A percentile compares a stretch with the other conserved stretches of the same genome.
phyloP scores from a whole-genome alignment of 2,113 vertebrate species.

The Malurus melanocephalus region DNA sequence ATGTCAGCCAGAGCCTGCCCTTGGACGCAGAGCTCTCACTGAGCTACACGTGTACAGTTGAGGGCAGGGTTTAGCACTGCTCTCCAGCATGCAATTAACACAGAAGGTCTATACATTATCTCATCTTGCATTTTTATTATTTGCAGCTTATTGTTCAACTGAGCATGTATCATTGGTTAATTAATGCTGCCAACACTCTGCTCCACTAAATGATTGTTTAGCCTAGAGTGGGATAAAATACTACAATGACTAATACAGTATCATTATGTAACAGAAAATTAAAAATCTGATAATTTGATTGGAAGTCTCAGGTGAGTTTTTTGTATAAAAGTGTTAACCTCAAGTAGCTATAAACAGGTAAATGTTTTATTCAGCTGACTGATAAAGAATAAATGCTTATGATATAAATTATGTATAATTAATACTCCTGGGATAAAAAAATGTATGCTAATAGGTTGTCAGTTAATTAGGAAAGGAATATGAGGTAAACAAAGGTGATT shows the following conservation, averaged over 20 bases:
- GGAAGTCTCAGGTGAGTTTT: slow-evolving; percentile 80
- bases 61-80: not conserved
- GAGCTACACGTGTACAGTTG: not conserved
- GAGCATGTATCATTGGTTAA: slow-evolving; percentile 69
- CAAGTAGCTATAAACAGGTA: slow-evolving; percentile 79
- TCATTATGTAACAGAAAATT: slow-evolving; percentile 78
- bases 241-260: slow-evolving; percentile 57
- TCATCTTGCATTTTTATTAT: slow-evolving; percentile 40
- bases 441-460: slow-evolving; percentile 79
- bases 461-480: slow-evolving; percentile 84
- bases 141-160: slow-evolving; percentile 58
- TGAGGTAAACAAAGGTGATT: slow-evolving; percentile 84
- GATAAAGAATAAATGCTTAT: slow-evolving; percentile 80
- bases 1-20: not conserved
- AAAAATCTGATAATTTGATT: slow-evolving; percentile 80
- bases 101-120: slow-evolving; percentile 24
- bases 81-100: slow-evolving; percentile 28
- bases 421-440: slow-evolving; percentile 80
- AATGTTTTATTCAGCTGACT: slow-evolving; percentile 82
- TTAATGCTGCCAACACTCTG: slow-evolving; percentile 62
- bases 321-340: slow-evolving; percentile 79
- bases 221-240: slow-evolving; percentile 67
- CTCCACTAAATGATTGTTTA: slow-evolving; percentile 70
- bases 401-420: slow-evolving; percentile 85
- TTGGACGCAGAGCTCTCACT: not conserved